Evolutionary conservation across 2,113 vertebrate species (phyloP), one percentile per base, ranked within the genome.

Genomic region (Eulemur macaco): DNA sequence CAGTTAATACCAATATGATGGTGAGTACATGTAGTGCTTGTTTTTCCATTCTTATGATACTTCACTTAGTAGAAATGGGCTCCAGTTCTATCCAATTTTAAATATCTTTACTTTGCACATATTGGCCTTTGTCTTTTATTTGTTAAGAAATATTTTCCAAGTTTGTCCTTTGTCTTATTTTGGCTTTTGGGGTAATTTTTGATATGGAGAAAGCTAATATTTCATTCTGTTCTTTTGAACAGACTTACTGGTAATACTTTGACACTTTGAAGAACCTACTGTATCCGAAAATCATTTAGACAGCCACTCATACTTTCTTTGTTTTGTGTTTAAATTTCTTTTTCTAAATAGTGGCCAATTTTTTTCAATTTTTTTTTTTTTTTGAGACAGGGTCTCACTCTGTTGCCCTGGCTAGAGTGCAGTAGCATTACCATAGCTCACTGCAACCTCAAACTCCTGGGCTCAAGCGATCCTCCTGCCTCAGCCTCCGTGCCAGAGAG

Each of bases 51-150:
- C 52, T 54, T 54, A 15, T 54, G 52, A 54, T 54, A 54, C 52
- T 54, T 54, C 52, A 17, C 52, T 54, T 54, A 52, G 52, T 17
- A 18, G 52, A 39, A 54, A 18, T 54, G 52, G 52, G 52, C 52
- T 54, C 15, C 52, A 54, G 52, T 17, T 54, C 15, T 54, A 18
- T 54, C 52, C 52, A 85, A 39, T 50, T 91, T 86, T 63, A 71
- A 71, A 56, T 56, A 69, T 63, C 23, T 83, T 27, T 77, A 78
- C 42, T 95, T 92, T 39, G 34, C 66, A 50, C 17, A 25, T 64
- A 34, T n/a, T 74, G 31, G 37, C n/a, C 42, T 88, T 93, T 58
- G 63, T 78, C 74, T 69, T 88, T 94, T 88, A 73, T 88, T 88
- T 94, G 25, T 73, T 27, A 60, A 60, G 6, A 39, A n/a, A 27